These are phyloP conservation scores for Alectoris magna DNA, from an alignment of 2,797 vertebrate species.

Conservation along the genomic window DNA sequence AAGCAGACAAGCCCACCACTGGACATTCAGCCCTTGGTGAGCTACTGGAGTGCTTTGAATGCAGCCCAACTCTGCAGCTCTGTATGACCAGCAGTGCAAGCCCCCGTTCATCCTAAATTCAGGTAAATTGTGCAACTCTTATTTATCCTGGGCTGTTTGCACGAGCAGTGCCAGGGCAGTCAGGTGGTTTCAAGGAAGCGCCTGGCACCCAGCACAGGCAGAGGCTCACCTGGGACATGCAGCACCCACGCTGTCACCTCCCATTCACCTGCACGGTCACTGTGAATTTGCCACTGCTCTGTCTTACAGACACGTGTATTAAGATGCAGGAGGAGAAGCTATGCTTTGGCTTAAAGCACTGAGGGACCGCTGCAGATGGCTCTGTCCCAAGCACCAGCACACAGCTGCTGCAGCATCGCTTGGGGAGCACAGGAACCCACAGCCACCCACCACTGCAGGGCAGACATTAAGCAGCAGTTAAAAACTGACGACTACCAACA, in stretches of 20 bases:
- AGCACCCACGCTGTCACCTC: background rate
- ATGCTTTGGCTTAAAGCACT: background rate
- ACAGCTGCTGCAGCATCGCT: background rate
- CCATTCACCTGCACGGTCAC: accelerated
- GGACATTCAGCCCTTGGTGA: background rate
- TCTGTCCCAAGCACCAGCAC: accelerated
- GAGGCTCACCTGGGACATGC: background rate
- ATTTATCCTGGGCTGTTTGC: slow-evolving; percentile 9
- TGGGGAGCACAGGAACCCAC: too few species aligned
- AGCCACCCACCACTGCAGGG: background rate
- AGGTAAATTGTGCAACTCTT: accelerated
- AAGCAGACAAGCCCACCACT: background rate
- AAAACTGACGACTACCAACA: background rate
- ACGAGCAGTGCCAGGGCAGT: background rate
- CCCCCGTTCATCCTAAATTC: background rate
- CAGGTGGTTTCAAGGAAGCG: slow-evolving; percentile 50
- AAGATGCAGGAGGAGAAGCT: background rate
- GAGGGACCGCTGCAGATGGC: background rate
- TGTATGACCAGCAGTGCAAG: accelerated
- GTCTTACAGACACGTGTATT: accelerated
- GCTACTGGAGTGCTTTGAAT: background rate
- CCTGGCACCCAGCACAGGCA: slow-evolving; percentile 13
- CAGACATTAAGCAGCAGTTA: background rate
- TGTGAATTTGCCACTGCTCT: background rate
- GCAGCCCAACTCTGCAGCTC: accelerated